phyloP scores from a whole-genome alignment of 2,797 vertebrate species.

The Sebastes steindachneri region DNA sequence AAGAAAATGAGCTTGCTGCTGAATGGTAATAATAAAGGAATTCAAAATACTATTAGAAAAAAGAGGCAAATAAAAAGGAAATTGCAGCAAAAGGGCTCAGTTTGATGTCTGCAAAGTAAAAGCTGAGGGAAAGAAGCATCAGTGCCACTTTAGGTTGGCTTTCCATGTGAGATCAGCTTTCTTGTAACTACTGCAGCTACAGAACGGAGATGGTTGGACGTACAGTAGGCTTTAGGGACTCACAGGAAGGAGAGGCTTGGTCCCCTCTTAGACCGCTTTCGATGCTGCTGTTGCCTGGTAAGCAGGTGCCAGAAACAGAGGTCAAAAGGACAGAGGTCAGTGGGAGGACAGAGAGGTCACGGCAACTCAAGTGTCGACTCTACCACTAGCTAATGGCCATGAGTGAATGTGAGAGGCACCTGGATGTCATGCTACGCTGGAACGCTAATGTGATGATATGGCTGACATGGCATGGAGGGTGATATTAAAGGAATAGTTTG shows the following conservation, averaged over 20 bases:
- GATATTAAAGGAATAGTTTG: slow-evolving; percentile 38
- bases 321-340: slow-evolving; percentile 67
- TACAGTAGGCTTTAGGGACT: slow-evolving; percentile 64
- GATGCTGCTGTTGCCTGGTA: slow-evolving; percentile 86
- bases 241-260: slow-evolving; percentile 82
- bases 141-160: not conserved
- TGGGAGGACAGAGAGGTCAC: slow-evolving; percentile 56
- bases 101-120: slow-evolving; percentile 43
- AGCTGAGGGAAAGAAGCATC: slow-evolving; percentile 15
- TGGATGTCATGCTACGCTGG: slow-evolving; percentile 8
- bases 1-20: slow-evolving; percentile 16
- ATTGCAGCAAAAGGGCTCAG: slow-evolving; percentile 37
- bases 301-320: slow-evolving; percentile 83
- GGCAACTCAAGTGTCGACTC: slow-evolving; percentile 62
- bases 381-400: slow-evolving; percentile 42
- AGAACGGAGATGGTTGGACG: slow-evolving; percentile 46
- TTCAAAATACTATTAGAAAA: slow-evolving; percentile 10
- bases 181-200: slow-evolving; percentile 39
- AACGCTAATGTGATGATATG: not conserved
- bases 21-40: slow-evolving; percentile 11
- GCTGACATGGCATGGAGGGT: slow-evolving; percentile 39
- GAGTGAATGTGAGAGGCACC: slow-evolving; percentile 24
- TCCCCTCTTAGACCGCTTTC: slow-evolving; percentile 87
- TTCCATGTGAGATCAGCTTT: not conserved
- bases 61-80: slow-evolving; percentile 29